Evolutionary conservation across 64 coral and sea anemone genomes (phyloP).

Genomic region (Montipora sp.): DNA sequence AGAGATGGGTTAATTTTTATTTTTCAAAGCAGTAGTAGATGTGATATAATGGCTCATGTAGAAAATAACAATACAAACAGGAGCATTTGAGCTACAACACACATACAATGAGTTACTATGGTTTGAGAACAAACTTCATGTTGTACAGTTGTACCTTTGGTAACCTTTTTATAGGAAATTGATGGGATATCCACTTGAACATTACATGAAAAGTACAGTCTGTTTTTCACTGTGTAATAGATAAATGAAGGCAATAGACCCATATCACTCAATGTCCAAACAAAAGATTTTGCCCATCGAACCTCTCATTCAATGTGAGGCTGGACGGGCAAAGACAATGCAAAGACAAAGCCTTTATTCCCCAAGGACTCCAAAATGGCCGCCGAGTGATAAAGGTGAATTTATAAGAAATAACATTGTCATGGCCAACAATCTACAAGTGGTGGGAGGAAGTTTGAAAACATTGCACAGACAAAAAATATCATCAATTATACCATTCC

Average conservation of each 20-base stretch:
- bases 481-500: slow-evolving; percentile 46
- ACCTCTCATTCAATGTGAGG: too few species aligned
- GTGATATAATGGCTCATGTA: not conserved
- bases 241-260: not conserved
- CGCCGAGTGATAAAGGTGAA: not conserved
- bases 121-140: not conserved
- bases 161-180: not conserved
- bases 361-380: too few species aligned
- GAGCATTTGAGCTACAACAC: not conserved
- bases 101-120: not conserved
- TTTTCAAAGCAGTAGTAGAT: not conserved
- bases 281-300: too few species aligned
- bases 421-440: slow-evolving; percentile 36
- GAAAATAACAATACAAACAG: not conserved
- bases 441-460: slow-evolving; percentile 48
- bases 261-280: too few species aligned
- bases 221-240: not conserved
- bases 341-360: too few species aligned
- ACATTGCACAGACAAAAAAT: slow-evolving; percentile 43
- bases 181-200: not conserved
- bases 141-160: not conserved
- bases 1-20: not conserved
- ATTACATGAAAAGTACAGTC: not conserved
- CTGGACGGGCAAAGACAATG: too few species aligned
- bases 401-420: not conserved